Conservation (phyloP, 2,797 vertebrate species). For the Urosaurus nigricauda region DNA sequence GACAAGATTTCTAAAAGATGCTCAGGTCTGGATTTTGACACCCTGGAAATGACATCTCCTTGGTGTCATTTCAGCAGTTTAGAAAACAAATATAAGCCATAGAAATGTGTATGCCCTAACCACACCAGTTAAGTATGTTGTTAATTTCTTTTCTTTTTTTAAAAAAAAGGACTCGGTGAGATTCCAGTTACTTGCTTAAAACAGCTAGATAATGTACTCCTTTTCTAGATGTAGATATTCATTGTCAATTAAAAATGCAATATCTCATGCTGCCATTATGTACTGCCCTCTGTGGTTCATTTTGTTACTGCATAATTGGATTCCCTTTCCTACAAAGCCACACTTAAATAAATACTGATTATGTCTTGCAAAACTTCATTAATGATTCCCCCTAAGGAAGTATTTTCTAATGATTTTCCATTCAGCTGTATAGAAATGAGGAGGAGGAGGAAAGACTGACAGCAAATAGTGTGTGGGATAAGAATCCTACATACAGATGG, state of each 20-base stretch:
- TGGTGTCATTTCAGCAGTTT: not conserved
- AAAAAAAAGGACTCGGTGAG: too few species aligned
- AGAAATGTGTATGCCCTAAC: not conserved
- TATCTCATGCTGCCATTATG: not conserved
- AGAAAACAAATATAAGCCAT: not conserved
- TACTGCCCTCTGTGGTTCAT: slow-evolving; percentile 34
- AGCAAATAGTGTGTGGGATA: slow-evolving; percentile 41
- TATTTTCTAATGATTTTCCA: slow-evolving; percentile 12
- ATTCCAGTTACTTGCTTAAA: slow-evolving; percentile 30
- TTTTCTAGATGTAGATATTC: slow-evolving; percentile 1
- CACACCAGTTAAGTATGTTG: not conserved
- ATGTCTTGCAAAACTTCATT: slow-evolving; percentile 32
- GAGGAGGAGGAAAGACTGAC: slow-evolving; percentile 28
- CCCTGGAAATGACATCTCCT: not conserved
- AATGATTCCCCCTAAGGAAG: slow-evolving; percentile 31
- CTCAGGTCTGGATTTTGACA: not conserved
- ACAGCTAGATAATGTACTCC: slow-evolving; percentile 34
- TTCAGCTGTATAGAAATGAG: slow-evolving; percentile 50
- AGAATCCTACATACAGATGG: slow-evolving; percentile 60
- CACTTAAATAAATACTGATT: slow-evolving; percentile 40
- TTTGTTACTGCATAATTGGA: slow-evolving; percentile 35
- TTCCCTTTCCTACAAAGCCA: slow-evolving; percentile 33
- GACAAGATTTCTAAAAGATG: not conserved
- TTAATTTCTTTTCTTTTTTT: slow-evolving; percentile 22
- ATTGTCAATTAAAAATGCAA: not conserved